phyloP scores from a whole-genome alignment of 2,113 vertebrate species.

The Eleginops maclovinus region DNA sequence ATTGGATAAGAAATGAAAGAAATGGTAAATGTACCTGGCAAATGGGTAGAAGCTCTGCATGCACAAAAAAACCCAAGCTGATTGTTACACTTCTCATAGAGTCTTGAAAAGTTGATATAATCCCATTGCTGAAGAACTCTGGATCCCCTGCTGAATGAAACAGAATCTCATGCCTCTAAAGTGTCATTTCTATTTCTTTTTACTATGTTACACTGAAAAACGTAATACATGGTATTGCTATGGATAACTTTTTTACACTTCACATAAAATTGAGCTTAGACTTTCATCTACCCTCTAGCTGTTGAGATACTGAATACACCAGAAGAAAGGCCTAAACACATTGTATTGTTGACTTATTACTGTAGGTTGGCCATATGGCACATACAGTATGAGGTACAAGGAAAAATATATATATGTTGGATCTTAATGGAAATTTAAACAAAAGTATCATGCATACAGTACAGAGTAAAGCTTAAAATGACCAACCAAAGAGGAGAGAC shows the following conservation, averaged over 20 bases:
- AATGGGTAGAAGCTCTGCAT: slow-evolving; percentile 11
- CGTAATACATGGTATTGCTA: background rate
- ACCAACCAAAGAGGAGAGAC: background rate
- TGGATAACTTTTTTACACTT: slow-evolving; percentile 19
- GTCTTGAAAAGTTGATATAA: slow-evolving; percentile 34
- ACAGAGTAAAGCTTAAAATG: background rate
- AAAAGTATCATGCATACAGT: background rate
- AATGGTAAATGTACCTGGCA: slow-evolving; percentile 21
- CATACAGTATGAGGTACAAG: background rate
- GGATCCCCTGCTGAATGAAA: slow-evolving; percentile 39
- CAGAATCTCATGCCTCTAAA: slow-evolving; percentile 5
- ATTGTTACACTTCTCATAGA: slow-evolving; percentile 29
- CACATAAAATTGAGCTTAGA: slow-evolving; percentile 16
- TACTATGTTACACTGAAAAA: background rate
- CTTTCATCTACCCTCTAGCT: background rate
- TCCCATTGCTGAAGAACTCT: slow-evolving; percentile 30
- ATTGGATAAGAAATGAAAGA: slow-evolving; percentile 42
- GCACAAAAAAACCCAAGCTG: slow-evolving; percentile 8
- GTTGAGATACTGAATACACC: slow-evolving; percentile 13
- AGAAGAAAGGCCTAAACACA: slow-evolving; percentile 17
- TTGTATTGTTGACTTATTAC: too few relatives aligned
- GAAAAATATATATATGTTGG: slow-evolving; percentile 17
- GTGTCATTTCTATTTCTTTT: background rate
- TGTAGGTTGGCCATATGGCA: too few relatives aligned
- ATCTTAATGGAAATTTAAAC: background rate